Evolutionary conservation across 37 sponge, comb jelly and placozoan species (phyloP).

Genomic region (Ianthella basta): DNA sequence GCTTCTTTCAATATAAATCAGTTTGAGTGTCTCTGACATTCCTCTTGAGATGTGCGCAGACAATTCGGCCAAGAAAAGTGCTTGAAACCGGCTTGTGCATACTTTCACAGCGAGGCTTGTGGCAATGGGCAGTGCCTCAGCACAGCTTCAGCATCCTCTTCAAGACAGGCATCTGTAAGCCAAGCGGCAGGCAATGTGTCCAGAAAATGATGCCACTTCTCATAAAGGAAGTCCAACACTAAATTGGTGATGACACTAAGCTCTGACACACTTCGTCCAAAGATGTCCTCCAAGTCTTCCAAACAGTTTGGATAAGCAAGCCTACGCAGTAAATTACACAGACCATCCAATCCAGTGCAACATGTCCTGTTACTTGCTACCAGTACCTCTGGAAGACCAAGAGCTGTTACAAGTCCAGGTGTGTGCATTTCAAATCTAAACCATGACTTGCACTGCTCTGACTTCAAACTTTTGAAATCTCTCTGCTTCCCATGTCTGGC

Average conservation of each 20-base stretch:
- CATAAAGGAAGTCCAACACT: neutral
- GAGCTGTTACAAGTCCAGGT: neutral
- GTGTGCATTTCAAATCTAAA: constrained; percentile 8
- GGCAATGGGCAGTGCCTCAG: neutral
- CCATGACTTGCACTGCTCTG: neutral
- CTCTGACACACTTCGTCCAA: neutral
- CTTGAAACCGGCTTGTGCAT: too few species aligned
- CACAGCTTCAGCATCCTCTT: neutral
- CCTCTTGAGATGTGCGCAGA: too few species aligned
- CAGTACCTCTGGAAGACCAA: neutral
- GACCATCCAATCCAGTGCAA: neutral
- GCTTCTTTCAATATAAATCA: too few species aligned
- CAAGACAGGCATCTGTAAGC: neutral
- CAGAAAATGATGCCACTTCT: constrained; percentile 19
- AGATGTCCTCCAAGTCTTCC: neutral
- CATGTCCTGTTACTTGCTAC: neutral
- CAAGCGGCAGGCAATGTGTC: neutral
- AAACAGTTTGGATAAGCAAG: neutral
- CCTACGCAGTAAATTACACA: neutral
- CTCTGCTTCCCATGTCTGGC: neutral
- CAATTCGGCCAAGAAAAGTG: too few species aligned
- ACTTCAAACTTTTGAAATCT: neutral
- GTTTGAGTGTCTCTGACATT: too few species aligned
- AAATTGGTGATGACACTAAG: neutral
- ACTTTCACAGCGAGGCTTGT: too few species aligned